Conservation (phyloP, 2,888 invertebrate species). For the Anarsia innoxiella region DNA sequence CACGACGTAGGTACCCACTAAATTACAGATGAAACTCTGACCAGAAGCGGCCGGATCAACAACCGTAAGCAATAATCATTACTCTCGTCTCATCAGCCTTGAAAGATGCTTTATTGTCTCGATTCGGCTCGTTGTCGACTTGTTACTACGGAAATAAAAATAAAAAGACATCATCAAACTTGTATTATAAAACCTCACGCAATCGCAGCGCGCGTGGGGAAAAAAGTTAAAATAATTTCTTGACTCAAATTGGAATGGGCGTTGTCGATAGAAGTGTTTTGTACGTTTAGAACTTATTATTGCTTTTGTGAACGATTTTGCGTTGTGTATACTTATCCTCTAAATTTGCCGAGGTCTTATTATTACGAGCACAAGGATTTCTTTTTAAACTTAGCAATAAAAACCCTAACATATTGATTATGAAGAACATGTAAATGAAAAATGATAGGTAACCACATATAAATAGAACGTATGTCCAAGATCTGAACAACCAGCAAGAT, state of each 20-base stretch:
- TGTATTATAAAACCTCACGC: conserved; percentile 62
- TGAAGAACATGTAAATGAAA: too few relatives aligned
- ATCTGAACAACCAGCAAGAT: too few relatives aligned
- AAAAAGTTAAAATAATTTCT: conserved; percentile 47
- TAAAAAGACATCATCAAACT: conserved; percentile 61
- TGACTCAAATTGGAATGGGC: conserved; percentile 29
- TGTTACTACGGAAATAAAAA: conserved; percentile 56
- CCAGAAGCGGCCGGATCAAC: conserved; percentile 54
- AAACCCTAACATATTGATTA: too few relatives aligned
- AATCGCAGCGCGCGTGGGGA: conserved; percentile 32
- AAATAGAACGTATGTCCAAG: too few relatives aligned
- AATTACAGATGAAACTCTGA: conserved; percentile 39
- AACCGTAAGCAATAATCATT: conserved; percentile 69
- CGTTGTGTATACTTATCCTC: too few relatives aligned
- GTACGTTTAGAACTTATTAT: conserved; percentile 15
- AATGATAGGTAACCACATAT: too few relatives aligned
- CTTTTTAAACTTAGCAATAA: too few relatives aligned
- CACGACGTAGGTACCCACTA: conserved; percentile 20
- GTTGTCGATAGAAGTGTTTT: conserved; percentile 27
- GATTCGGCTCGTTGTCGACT: conserved; percentile 68
- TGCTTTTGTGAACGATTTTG: conserved; percentile 9
- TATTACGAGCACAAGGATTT: too few relatives aligned
- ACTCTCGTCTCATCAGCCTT: conserved; percentile 63
- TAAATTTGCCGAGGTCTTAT: too few relatives aligned
- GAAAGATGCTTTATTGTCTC: conserved; percentile 68